Conservation (phyloP, 2,113 vertebrate species). For the Perccottus glenii region DNA sequence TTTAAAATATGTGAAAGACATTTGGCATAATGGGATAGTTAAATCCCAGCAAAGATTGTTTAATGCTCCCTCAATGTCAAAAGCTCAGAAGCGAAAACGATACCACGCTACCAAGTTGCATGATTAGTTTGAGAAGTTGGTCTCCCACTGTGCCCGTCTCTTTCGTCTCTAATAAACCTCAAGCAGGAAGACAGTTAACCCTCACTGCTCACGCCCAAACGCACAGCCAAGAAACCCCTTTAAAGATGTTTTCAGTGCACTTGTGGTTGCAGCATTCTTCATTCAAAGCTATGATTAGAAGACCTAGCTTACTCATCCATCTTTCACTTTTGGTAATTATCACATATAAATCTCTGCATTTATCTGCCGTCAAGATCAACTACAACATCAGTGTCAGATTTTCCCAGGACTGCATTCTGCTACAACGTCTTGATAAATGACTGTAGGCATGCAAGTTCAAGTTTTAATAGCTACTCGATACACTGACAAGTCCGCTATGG, state of each 20-base stretch:
- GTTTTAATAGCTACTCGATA: slow-evolving; percentile 9
- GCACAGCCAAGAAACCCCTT: background rate
- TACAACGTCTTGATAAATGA: slow-evolving; percentile 5
- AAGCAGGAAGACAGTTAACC: slow-evolving; percentile 10
- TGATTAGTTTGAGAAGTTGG: slow-evolving; percentile 19
- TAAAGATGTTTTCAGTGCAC: background rate
- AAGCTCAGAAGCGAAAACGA: slow-evolving; percentile 24
- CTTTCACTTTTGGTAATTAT: slow-evolving; percentile 7
- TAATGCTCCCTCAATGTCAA: slow-evolving; percentile 23
- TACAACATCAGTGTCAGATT: background rate
- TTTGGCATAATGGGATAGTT: slow-evolving; percentile 17
- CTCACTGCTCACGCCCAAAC: background rate
- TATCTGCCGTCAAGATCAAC: slow-evolving; percentile 7
- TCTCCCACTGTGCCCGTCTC: slow-evolving; percentile 1
- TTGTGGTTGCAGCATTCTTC: slow-evolving; percentile 21
- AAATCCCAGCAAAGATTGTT: slow-evolving; percentile 11
- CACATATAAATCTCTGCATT: slow-evolving; percentile 13
- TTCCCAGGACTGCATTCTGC: background rate
- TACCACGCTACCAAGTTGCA: slow-evolving; percentile 7
- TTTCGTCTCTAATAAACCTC: slow-evolving; percentile 17
- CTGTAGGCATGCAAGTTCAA: background rate
- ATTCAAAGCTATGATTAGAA: slow-evolving; percentile 21
- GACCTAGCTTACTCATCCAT: slow-evolving; percentile 9
- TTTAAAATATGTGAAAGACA: slow-evolving; percentile 12
- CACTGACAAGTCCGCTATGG: background rate